Conservation (phyloP, 1,140 invertebrate species). For the Drosophila bipectinata region DNA sequence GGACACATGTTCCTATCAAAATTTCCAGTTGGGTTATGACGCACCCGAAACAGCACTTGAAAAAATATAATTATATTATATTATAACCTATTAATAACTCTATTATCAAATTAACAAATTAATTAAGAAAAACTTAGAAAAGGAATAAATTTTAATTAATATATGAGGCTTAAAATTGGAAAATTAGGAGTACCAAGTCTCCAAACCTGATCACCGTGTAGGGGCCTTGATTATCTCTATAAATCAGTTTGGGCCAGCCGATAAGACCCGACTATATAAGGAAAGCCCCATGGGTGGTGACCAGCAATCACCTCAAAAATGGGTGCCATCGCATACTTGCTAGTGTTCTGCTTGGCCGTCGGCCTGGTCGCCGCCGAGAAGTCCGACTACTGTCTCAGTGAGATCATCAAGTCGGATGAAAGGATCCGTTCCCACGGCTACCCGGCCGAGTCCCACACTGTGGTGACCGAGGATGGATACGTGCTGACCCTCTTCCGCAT, state of each 20-base stretch:
- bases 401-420: slow-evolving; percentile 52
- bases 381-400: slow-evolving; percentile 28
- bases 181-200: background rate
- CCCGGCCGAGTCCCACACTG: slow-evolving; percentile 53
- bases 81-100: too few relatives aligned
- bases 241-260: slow-evolving; percentile 30
- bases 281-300: slow-evolving; percentile 1
- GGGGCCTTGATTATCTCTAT: slow-evolving; percentile 15
- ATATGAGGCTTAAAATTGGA: background rate
- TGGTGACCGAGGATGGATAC: slow-evolving; percentile 64
- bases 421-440: slow-evolving; percentile 67
- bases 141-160: background rate
- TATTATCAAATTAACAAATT: too few relatives aligned
- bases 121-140: background rate
- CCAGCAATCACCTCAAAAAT: slow-evolving; percentile 38
- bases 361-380: slow-evolving; percentile 37
- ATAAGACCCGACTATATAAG: slow-evolving; percentile 48
- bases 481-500: slow-evolving; percentile 67
- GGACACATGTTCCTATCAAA: slow-evolving; percentile 3
- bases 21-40: slow-evolving; percentile 4
- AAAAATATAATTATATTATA: background rate
- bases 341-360: slow-evolving; percentile 37
- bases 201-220: slow-evolving; percentile 3
- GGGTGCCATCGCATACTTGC: slow-evolving; percentile 25
- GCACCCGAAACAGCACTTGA: background rate